These are phyloP conservation scores for Pholis gunnellus DNA, from an alignment of 2,113 vertebrate genomes.

Conservation along the genomic window DNA sequence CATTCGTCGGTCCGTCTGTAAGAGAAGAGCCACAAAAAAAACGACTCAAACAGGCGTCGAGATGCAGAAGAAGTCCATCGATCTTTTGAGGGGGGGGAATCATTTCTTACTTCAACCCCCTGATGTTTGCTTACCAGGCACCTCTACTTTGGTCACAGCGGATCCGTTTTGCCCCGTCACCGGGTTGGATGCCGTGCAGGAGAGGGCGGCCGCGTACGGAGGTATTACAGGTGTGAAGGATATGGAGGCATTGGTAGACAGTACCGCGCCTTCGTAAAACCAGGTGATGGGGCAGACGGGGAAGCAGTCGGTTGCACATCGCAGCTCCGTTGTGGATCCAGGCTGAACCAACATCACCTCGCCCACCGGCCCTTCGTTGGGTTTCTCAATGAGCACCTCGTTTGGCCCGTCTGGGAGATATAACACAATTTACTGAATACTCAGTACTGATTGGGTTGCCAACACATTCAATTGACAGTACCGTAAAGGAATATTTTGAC, in stretches of 20 bases:
- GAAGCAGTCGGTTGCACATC: conserved; percentile 32
- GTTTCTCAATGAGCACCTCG: conserved; percentile 4
- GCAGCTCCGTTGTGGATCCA: conserved; percentile 32
- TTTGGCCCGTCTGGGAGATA: conserved; percentile 43
- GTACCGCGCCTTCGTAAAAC: background rate
- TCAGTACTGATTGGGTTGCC: background rate
- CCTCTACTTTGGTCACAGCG: background rate
- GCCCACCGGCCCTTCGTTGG: conserved; percentile 5
- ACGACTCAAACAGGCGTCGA: background rate
- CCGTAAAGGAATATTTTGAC: background rate
- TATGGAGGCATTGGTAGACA: conserved; percentile 17
- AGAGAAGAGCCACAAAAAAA: background rate
- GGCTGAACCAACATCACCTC: background rate
- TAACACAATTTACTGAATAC: background rate
- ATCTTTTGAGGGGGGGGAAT: background rate
- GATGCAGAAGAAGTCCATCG: background rate
- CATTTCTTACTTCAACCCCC: background rate
- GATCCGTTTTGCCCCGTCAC: background rate
- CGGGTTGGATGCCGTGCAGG: conserved; percentile 36
- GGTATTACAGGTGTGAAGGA: conserved; percentile 33
- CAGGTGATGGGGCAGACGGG: conserved; percentile 37
- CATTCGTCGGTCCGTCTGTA: conserved; percentile 44
- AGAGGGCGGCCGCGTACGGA: conserved; percentile 6
- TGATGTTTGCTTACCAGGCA: conserved; percentile 28
- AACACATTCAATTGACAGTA: background rate